Evolutionary conservation across 2,113 vertebrate genomes (phyloP).

Genomic region (Rhinopomastus cyanomelas): DNA sequence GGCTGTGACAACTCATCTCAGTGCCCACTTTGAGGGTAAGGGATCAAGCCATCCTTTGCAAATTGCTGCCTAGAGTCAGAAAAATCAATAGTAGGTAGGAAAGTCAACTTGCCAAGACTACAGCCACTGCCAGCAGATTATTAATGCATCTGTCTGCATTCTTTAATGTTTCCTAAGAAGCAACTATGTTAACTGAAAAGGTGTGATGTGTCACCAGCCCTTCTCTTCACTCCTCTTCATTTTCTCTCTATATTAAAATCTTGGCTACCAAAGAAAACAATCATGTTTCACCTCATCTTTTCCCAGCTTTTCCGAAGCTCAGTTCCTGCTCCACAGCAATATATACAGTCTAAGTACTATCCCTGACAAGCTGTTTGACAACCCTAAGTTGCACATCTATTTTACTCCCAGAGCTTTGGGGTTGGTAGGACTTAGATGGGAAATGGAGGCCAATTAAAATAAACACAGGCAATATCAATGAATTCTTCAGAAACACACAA

Average conservation of each 20-base stretch:
- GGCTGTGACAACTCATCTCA: neutral
- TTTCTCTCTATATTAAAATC: slow-evolving; percentile 62
- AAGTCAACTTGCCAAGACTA: slow-evolving; percentile 30
- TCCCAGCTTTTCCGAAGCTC: slow-evolving; percentile 65
- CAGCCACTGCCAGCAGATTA: slow-evolving; percentile 52
- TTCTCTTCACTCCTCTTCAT: slow-evolving; percentile 67
- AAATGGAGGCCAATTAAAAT: slow-evolving; percentile 68
- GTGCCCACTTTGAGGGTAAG: neutral
- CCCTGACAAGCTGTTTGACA: slow-evolving; percentile 68
- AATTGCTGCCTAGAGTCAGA: slow-evolving; percentile 35
- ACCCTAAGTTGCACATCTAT: slow-evolving; percentile 58
- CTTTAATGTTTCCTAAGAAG: slow-evolving; percentile 67
- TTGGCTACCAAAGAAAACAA: slow-evolving; percentile 70
- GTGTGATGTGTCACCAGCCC: slow-evolving; percentile 54
- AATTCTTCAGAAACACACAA: slow-evolving; percentile 55
- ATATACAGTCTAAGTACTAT: slow-evolving; percentile 58
- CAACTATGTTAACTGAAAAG: slow-evolving; percentile 66
- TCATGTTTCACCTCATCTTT: slow-evolving; percentile 67
- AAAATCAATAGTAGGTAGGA: slow-evolving; percentile 58
- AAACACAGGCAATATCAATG: slow-evolving; percentile 64
- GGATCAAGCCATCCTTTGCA: slow-evolving; percentile 6
- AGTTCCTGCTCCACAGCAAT: slow-evolving; percentile 59
- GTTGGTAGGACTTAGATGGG: slow-evolving; percentile 50
- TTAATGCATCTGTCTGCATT: slow-evolving; percentile 66
- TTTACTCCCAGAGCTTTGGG: slow-evolving; percentile 43